A percentile compares a stretch with the other conserved stretches of the same genome.
These are phyloP conservation scores for Nasonia oneida DNA, from an alignment of 2,888 invertebrate genomes.

Conservation along the genomic window DNA sequence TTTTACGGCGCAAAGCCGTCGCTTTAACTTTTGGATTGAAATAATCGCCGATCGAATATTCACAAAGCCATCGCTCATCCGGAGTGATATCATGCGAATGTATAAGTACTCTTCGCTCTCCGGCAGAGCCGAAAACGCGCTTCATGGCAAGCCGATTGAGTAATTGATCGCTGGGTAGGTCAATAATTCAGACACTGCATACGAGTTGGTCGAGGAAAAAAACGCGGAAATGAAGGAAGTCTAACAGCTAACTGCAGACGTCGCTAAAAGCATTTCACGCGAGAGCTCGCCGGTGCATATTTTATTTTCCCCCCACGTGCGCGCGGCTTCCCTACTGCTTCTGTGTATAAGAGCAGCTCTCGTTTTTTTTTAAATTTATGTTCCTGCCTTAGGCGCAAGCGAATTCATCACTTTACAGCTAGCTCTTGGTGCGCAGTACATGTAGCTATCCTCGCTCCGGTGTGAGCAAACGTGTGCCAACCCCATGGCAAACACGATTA, in stretches of 20 bases:
- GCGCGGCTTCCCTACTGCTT: background rate
- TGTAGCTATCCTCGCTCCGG: no score
- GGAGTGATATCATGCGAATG: no score
- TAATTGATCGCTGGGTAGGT: background rate
- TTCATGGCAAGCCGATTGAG: background rate
- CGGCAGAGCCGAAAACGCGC: background rate
- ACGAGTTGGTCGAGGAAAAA: background rate
- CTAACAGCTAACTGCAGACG: constrained; percentile 2
- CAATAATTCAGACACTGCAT: background rate
- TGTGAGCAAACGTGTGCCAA: background rate
- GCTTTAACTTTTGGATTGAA: background rate
- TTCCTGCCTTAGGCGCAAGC: background rate
- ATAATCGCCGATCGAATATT: background rate
- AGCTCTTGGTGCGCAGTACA: background rate
- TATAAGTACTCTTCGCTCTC: background rate
- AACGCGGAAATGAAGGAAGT: background rate
- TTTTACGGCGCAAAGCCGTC: background rate
- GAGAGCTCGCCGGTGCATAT: background rate
- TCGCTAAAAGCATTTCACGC: constrained; percentile 28
- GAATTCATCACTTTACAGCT: background rate
- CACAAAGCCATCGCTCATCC: background rate
- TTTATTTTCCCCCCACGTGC: constrained; percentile 13
- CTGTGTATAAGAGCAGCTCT: background rate
- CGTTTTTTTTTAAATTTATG: constrained; percentile 10
- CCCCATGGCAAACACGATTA: no score